Base-by-base conservation (phyloP, 2,888 invertebrate species). In the Brachycybe producta region DNA sequence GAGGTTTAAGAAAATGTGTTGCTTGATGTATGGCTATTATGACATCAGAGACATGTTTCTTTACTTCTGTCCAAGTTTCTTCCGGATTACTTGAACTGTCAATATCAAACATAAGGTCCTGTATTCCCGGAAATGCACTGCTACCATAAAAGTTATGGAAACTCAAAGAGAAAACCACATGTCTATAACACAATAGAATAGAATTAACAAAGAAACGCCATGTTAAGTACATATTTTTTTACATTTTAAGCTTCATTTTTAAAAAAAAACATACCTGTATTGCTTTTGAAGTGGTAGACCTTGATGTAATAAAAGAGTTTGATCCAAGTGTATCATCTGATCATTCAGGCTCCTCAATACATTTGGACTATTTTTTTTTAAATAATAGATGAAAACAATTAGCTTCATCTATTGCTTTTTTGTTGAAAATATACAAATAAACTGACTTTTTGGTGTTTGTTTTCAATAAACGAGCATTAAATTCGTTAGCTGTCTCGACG, bases 91-190 rank as follows among this genome's bases (percentile, higher is more conserved):
- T 17, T 8, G 8, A 7, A 19, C 23, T 23, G 15, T 15, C 1
- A 15, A 41, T 45, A 23, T 45, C 45, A 5, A 23, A 13, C 5
- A 45, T 15, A 23, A 45, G 24, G 19, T 45, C 45, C n/a, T 36
- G 17, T n/a, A 45, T 45, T 4, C 45, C 45, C 2, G 45, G 45
- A 21, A 45, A 45, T 13, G 34, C 21, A 26, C 21, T 35, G 35
- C 45, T 45, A 3, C 45, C 45, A 28, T 45, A 45, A 34, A 23
- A 27, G 45, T 45, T 34, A 17, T 45, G 24, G 17, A 45, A 11
- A 4, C 45, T 28, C 45, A 45, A 35, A 2, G 45, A 34, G 32
- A 11, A 34, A 2, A 45, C 19, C 35, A 45, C 4, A 28, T 45
- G 45, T 17, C 45, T 45, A 1, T 13, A n/a, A 19, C 19, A 45